Percentiles rank a stretch among this genome's conserved stretches.
Conservation (phyloP, 1,140 invertebrate species). For the Rhizoglyphus robini region DNA sequence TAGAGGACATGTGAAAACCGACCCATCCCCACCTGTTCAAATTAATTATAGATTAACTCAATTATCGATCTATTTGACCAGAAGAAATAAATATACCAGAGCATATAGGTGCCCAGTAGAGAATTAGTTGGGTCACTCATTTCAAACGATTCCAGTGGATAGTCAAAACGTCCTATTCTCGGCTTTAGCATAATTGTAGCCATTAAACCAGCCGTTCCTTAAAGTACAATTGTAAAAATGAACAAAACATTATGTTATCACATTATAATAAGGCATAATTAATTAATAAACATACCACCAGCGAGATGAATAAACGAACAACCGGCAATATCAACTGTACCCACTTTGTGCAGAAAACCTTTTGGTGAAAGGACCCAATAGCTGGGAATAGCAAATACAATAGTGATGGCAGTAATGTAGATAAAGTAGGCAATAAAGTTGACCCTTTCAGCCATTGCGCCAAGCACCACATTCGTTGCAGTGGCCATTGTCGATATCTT, state of each 20-base stretch:
- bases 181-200: slow-evolving; percentile 79
- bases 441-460: slow-evolving; percentile 75
- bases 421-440: slow-evolving; percentile 79
- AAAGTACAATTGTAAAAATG: not conserved
- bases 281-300: slow-evolving; percentile 39
- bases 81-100: slow-evolving; percentile 46
- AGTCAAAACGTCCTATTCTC: slow-evolving; percentile 64
- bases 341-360: slow-evolving; percentile 63
- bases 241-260: too few relatives aligned
- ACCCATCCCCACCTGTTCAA: slow-evolving; percentile 64
- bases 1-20: slow-evolving; percentile 71
- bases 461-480: slow-evolving; percentile 66
- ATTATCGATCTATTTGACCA: not conserved
- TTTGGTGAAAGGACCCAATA: slow-evolving; percentile 76
- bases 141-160: slow-evolving; percentile 53
- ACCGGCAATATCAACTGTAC: slow-evolving; percentile 73
- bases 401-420: slow-evolving; percentile 73
- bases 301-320: slow-evolving; percentile 62
- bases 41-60: slow-evolving; percentile 11
- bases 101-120: slow-evolving; percentile 75
- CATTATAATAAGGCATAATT: too few relatives aligned
- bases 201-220: slow-evolving; percentile 51
- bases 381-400: slow-evolving; percentile 78
- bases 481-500: slow-evolving; percentile 80
- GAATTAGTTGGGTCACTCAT: slow-evolving; percentile 77